phyloP scores from a whole-genome alignment of 2,113 vertebrate species.

The Colinus virginianus region DNA sequence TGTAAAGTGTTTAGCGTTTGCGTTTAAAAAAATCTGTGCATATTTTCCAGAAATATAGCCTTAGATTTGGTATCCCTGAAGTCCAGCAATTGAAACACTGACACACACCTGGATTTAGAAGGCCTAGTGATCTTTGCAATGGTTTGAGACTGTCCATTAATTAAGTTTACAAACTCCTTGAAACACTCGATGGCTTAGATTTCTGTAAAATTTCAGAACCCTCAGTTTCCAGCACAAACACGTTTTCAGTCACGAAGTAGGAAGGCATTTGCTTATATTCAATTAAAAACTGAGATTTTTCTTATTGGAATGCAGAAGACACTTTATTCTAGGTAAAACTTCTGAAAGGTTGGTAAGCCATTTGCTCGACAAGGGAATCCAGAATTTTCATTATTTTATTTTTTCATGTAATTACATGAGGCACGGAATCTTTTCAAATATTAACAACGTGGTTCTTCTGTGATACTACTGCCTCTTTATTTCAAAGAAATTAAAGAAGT shows the following conservation, averaged over 20 bases:
- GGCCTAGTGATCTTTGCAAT: not conserved
- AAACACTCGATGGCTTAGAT: not conserved
- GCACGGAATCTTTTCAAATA: not conserved
- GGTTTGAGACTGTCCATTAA: not conserved
- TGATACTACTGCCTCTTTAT: not conserved
- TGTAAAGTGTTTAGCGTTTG: not conserved
- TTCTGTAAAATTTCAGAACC: not conserved
- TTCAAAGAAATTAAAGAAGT: not conserved
- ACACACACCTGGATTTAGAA: not conserved
- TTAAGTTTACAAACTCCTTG: not conserved
- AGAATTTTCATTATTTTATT: not conserved
- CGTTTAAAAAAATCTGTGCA: not conserved
- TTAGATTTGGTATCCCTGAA: not conserved
- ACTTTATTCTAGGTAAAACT: not conserved
- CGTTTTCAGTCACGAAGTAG: not conserved
- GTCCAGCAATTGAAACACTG: not conserved
- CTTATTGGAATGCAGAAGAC: not conserved
- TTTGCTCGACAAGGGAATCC: not conserved
- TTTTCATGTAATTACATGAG: not conserved
- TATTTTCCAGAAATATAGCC: not conserved
- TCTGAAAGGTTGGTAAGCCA: not conserved
- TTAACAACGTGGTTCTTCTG: not conserved
- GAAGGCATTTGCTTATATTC: not conserved
- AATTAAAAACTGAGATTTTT: not conserved
- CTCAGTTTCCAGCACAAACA: not conserved